Conservation (phyloP, 1,140 invertebrate species). For the Zophobas atratus region DNA sequence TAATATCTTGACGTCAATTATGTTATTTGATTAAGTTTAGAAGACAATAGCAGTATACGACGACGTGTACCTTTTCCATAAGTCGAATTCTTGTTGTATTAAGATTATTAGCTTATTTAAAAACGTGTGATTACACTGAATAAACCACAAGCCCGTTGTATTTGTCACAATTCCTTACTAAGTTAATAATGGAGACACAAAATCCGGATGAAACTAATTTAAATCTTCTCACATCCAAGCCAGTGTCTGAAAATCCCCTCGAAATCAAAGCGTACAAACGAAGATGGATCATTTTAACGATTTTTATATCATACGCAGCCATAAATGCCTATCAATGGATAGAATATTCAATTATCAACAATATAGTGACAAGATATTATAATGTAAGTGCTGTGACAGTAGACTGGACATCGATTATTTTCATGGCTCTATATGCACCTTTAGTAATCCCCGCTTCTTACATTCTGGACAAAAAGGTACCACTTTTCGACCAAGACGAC, state of each 20-base stretch:
- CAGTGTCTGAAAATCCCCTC: not conserved
- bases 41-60: not conserved
- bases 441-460: conserved; percentile 59
- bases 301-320: conserved; percentile 19
- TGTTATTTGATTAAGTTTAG: conserved; percentile 8
- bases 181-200: conserved; percentile 7
- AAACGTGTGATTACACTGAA: no score
- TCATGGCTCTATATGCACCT: conserved; percentile 56
- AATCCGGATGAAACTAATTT: conserved; percentile 23
- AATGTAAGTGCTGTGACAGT: conserved; percentile 71
- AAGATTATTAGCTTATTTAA: not conserved
- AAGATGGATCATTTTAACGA: conserved; percentile 33
- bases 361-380: conserved; percentile 72
- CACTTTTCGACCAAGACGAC: not conserved
- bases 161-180: not conserved
- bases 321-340: conserved; percentile 69
- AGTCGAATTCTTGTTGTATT: not conserved
- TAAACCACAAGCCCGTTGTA: conserved; percentile 6
- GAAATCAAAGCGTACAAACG: conserved; percentile 29
- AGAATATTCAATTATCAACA: conserved; percentile 73
- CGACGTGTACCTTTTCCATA: conserved; percentile 18
- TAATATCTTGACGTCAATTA: not conserved
- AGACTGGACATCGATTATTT: conserved; percentile 72
- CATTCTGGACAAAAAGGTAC: conserved; percentile 59
- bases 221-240: conserved; percentile 13